Conservation (phyloP, 2,888 invertebrate species). For the Hirtodrosophila trivittata region DNA sequence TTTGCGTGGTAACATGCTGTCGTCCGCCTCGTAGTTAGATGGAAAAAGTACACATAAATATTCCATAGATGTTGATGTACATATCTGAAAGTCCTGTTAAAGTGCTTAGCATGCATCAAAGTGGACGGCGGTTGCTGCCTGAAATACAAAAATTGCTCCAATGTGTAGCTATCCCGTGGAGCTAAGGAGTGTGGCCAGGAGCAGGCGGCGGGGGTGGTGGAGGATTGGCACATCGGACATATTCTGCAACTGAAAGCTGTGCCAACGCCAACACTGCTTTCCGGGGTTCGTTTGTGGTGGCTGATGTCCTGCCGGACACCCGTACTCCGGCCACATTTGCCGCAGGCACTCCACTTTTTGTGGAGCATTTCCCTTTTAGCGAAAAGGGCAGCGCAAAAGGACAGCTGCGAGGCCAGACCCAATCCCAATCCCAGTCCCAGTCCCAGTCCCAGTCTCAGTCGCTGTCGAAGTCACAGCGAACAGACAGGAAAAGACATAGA, state of each 20-base stretch:
- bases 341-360: conserved; percentile 39
- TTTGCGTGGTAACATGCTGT: no score
- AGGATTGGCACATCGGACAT: conserved; percentile 12
- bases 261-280: conserved; percentile 40
- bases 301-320: conserved; percentile 1
- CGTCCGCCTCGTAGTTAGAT: no score
- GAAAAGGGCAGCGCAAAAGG: conserved; percentile 44
- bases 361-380: conserved; percentile 56
- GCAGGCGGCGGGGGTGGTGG: no score
- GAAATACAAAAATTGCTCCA: not conserved
- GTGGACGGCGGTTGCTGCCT: conserved; percentile 13
- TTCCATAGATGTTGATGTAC: conserved; percentile 24
- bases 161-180: no score
- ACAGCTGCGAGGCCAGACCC: conserved; percentile 16
- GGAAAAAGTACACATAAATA: conserved; percentile 27
- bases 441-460: conserved; percentile 9
- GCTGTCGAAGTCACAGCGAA: conserved; percentile 14
- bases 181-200: no score
- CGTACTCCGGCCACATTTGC: conserved; percentile 20
- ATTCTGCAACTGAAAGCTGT: conserved; percentile 54
- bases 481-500: not conserved
- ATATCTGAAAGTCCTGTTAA: conserved; percentile 21
- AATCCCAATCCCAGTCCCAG: no score
- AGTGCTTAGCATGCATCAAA: conserved; percentile 47
- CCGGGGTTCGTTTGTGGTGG: conserved; percentile 36